Percentiles rank a stretch among this genome's conserved stretches.
These are phyloP conservation scores for Melanerpes formicivorus DNA, from an alignment of 2,113 vertebrate genomes.

Conservation along the genomic window DNA sequence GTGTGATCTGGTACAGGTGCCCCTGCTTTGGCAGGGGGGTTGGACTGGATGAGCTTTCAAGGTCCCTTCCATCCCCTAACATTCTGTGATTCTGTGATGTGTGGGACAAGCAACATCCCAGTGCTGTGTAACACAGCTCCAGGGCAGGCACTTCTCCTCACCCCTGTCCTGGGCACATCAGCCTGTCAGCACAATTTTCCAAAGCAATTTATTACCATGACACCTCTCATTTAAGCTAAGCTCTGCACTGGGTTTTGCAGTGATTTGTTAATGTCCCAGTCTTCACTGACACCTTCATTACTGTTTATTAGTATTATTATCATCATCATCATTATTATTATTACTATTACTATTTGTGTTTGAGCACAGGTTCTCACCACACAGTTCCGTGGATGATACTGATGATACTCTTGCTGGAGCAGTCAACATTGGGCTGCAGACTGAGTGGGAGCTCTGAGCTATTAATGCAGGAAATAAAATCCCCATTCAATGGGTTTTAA, in stretches of 20 bases:
- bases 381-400: accelerated
- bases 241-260: not conserved
- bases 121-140: accelerated
- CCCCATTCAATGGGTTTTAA: not conserved
- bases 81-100: too few species aligned
- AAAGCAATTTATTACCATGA: not conserved
- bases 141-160: not conserved
- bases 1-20: too few species aligned
- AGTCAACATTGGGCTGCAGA: not conserved
- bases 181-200: not conserved
- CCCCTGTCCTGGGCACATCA: not conserved
- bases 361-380: not conserved
- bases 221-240: constrained; percentile 10
- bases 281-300: not conserved
- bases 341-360: not conserved
- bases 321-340: not conserved
- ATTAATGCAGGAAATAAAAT: not conserved
- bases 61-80: too few species aligned
- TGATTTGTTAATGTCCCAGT: not conserved
- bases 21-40: too few species aligned
- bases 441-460: not conserved
- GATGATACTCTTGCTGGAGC: not conserved
- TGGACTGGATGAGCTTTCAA: too few species aligned
- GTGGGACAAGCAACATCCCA: not conserved
- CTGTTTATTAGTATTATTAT: not conserved